phyloP scores from a whole-genome alignment of 2,797 vertebrate genomes.

The Gymnoscopelus braueri region DNA sequence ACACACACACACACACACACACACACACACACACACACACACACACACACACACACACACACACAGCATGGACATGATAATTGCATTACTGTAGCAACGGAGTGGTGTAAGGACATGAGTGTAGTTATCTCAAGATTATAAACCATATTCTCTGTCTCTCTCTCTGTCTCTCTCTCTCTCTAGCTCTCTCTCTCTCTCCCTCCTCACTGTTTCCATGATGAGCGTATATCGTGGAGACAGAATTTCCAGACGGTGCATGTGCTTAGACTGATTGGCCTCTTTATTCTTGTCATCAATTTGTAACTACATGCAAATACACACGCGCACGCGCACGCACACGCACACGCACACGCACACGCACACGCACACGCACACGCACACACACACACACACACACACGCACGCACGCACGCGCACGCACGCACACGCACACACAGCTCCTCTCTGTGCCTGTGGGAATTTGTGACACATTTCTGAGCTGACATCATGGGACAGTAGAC shows the following conservation, averaged over 20 bases:
- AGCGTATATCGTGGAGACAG: too few species aligned
- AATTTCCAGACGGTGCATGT: too few species aligned
- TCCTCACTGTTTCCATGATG: too few species aligned
- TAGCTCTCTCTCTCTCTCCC: too few species aligned
- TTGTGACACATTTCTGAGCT: conserved; percentile 22
- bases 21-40: conserved; percentile 30
- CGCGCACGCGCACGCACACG: conserved; percentile 30
- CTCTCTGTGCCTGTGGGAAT: conserved; percentile 32
- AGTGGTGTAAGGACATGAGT: conserved; percentile 16
- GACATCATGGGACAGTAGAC: conserved; percentile 39
- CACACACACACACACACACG: conserved; percentile 1
- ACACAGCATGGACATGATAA: conserved; percentile 47
- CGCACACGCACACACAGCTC: neutral
- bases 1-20: conserved; percentile 37
- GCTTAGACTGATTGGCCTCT: too few species aligned
- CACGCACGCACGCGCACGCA: neutral
- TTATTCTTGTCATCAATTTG: too few species aligned
- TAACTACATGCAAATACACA: neutral
- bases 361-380: conserved; percentile 10
- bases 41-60: conserved; percentile 31
- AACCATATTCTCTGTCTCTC: conserved; percentile 19
- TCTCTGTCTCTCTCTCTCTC: too few species aligned
- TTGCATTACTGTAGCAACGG: conserved; percentile 62
- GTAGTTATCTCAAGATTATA: conserved; percentile 34
- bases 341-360: conserved; percentile 25